phyloP scores from a whole-genome alignment of 2,797 vertebrate genomes.

The Pseudochaenichthys georgianus region DNA sequence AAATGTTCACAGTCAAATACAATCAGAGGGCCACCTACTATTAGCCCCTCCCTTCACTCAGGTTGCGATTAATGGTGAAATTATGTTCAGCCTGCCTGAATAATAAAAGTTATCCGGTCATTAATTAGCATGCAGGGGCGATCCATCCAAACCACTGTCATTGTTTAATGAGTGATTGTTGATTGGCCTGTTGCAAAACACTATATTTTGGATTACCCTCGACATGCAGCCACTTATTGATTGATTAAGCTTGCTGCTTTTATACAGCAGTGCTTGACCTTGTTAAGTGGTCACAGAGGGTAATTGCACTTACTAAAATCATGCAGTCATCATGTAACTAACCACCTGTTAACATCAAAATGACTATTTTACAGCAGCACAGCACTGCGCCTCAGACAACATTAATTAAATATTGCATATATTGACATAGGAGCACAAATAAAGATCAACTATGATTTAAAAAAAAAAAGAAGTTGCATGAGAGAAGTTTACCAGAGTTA shows the following conservation, averaged over 20 bases:
- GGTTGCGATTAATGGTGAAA: slow-evolving; percentile 39
- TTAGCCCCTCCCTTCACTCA: slow-evolving; percentile 33
- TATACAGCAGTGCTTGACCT: slow-evolving; percentile 34
- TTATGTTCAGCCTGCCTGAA: slow-evolving; percentile 46
- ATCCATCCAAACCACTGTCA: slow-evolving; percentile 48
- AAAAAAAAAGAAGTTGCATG: too few relatives aligned
- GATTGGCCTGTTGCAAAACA: slow-evolving; percentile 48
- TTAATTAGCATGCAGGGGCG: slow-evolving; percentile 39
- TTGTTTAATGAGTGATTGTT: slow-evolving; percentile 49
- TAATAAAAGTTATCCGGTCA: slow-evolving; percentile 35
- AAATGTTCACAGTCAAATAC: slow-evolving; percentile 32
- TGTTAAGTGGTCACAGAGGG: slow-evolving; percentile 30
- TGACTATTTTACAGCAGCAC: neutral
- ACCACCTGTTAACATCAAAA: slow-evolving; percentile 21
- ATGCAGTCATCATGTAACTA: slow-evolving; percentile 26
- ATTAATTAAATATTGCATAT: neutral
- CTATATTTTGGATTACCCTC: slow-evolving; percentile 47
- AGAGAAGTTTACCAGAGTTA: neutral
- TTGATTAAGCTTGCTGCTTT: slow-evolving; percentile 40
- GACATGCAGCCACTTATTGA: slow-evolving; percentile 39
- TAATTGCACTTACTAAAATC: slow-evolving; percentile 32
- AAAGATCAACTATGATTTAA: too few relatives aligned
- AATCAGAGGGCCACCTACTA: neutral
- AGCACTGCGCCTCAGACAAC: neutral
- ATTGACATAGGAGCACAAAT: too few relatives aligned